Evolutionary conservation across 2,888 invertebrate species (phyloP).

Genomic region (Zootermopsis nevadensis): DNA sequence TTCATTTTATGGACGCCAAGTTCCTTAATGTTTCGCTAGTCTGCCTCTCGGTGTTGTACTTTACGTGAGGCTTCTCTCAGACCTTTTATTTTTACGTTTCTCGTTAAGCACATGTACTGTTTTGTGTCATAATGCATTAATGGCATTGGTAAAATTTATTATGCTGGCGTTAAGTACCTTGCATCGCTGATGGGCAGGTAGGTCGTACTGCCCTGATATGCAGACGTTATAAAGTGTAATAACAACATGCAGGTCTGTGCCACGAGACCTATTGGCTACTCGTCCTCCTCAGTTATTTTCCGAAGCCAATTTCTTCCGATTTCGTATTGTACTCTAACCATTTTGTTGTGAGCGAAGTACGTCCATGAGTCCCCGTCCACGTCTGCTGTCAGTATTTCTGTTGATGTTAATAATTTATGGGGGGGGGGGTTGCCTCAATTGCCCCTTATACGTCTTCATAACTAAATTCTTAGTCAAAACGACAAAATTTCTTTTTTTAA

Average conservation of each 20-base stretch:
- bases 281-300: not conserved
- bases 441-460: too few species aligned
- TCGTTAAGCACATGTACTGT: not conserved
- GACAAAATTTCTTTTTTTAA: too few species aligned
- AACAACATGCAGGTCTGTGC: not conserved
- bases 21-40: not conserved
- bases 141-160: constrained; percentile 1
- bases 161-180: not conserved
- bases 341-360: too few species aligned
- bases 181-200: not conserved
- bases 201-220: not conserved
- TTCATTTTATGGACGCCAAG: not conserved
- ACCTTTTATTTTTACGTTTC: not conserved
- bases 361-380: too few species aligned
- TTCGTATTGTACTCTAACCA: not conserved
- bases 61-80: not conserved
- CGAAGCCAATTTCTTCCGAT: not conserved
- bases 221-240: not conserved
- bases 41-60: not conserved
- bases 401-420: too few species aligned
- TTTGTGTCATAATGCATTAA: not conserved
- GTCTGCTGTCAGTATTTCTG: too few species aligned
- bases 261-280: not conserved
- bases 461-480: too few species aligned
- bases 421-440: too few species aligned